phyloP scores from a whole-genome alignment of 2,113 vertebrate genomes.

The Phaethon lepturus region DNA sequence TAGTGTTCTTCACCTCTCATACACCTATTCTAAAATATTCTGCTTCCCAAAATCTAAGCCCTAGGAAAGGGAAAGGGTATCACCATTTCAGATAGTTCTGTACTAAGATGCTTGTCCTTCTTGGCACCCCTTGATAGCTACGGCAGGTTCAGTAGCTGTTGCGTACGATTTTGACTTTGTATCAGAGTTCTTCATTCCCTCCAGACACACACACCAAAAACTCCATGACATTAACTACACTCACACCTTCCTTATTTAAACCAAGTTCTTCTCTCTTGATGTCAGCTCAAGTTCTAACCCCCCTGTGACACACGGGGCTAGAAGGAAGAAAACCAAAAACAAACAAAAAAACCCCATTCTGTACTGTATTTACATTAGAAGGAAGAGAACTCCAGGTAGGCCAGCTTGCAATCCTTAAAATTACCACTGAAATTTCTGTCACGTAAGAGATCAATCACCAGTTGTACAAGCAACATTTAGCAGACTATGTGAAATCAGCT shows the following conservation, averaged over 20 bases:
- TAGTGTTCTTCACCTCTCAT: not conserved
- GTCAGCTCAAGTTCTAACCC: not conserved
- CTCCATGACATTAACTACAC: not conserved
- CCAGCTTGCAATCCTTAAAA: not conserved
- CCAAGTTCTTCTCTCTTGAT: not conserved
- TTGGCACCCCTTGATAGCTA: not conserved
- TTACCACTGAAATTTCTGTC: not conserved
- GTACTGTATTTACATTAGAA: not conserved
- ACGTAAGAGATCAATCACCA: not conserved
- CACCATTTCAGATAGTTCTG: not conserved
- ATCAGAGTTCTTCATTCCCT: not conserved
- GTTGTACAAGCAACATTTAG: not conserved
- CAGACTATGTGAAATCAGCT: not conserved
- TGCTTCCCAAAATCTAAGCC: not conserved
- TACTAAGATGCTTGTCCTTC: not conserved
- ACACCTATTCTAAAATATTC: not conserved
- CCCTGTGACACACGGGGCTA: not conserved
- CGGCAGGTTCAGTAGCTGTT: not conserved
- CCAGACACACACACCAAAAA: not conserved
- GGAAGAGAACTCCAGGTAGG: not conserved
- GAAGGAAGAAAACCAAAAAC: not conserved
- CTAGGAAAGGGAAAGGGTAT: not conserved
- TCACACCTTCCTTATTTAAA: not conserved
- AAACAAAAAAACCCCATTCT: fast-evolving
- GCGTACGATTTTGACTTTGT: not conserved